Conservation (phyloP, 2,888 invertebrate species). For the Bombylius major region DNA sequence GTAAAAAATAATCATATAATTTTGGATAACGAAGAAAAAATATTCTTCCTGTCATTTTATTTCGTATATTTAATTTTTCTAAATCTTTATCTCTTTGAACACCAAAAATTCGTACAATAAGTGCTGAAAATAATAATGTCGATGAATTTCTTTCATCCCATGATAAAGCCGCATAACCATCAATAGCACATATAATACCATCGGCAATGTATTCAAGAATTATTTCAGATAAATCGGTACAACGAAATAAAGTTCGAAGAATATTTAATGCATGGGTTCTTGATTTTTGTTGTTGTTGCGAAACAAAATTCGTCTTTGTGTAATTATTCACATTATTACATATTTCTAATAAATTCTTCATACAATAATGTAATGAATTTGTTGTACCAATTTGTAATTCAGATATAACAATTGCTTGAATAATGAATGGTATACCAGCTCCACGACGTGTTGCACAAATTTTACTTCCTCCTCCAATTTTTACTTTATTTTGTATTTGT, state of each 20-base stretch:
- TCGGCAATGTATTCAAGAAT: constrained; percentile 54
- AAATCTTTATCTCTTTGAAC: constrained; percentile 52
- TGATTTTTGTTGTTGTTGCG: constrained; percentile 31
- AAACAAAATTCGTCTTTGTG: constrained; percentile 15
- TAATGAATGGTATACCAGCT: constrained; percentile 88
- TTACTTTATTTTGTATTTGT: background rate
- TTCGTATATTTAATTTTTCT: constrained; percentile 46
- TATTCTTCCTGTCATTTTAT: constrained; percentile 60
- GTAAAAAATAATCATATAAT: constrained; percentile 44
- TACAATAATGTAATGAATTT: constrained; percentile 45
- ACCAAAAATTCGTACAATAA: constrained; percentile 79
- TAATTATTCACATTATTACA: constrained; percentile 13
- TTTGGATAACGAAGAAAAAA: constrained; percentile 59
- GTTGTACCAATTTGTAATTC: constrained; percentile 51
- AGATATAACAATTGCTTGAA: constrained; percentile 62
- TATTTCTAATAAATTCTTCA: constrained; percentile 41
- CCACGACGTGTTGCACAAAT: constrained; percentile 77
- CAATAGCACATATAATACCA: constrained; percentile 58
- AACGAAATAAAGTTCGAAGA: constrained; percentile 64
- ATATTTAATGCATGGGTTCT: constrained; percentile 78
- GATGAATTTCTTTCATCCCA: constrained; percentile 84
- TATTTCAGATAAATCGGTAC: constrained; percentile 60
- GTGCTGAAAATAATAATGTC: constrained; percentile 68
- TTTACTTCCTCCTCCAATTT: constrained; percentile 25
- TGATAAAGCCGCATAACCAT: constrained; percentile 55